Conservation (phyloP, 2,797 vertebrate genomes). For the Sparidentex hasta region DNA sequence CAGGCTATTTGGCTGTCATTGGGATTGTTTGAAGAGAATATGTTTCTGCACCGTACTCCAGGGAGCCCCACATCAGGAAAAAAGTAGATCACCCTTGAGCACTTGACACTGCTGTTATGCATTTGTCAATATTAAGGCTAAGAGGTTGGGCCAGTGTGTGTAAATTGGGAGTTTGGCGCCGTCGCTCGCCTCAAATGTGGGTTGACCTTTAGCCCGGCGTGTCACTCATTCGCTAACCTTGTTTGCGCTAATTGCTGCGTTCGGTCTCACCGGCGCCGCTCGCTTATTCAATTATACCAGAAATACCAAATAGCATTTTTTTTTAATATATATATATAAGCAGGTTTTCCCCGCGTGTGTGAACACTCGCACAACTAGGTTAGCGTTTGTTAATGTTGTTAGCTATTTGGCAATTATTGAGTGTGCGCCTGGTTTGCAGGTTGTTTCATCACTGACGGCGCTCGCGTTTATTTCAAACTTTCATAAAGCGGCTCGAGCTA, state of each 20-base stretch:
- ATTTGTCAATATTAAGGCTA: constrained; percentile 91
- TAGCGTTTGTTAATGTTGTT: constrained; percentile 11
- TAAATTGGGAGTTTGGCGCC: constrained; percentile 80
- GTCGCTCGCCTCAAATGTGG: constrained; percentile 62
- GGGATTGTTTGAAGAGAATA: constrained; percentile 95
- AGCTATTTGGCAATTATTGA: not conserved
- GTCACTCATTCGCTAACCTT: constrained; percentile 73
- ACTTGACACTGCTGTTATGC: constrained; percentile 88
- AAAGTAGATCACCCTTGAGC: constrained; percentile 88
- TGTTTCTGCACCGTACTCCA: constrained; percentile 90
- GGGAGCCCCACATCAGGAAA: constrained; percentile 89
- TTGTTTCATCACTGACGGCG: not conserved
- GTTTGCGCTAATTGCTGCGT: constrained; percentile 76
- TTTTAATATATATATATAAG: constrained; percentile 1
- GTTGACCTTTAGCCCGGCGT: constrained; percentile 77
- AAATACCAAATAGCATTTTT: not conserved
- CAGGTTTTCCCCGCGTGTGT: not conserved
- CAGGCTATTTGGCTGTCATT: constrained; percentile 96
- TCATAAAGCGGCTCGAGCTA: not conserved
- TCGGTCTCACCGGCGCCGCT: constrained; percentile 31
- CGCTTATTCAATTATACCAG: constrained; percentile 36
- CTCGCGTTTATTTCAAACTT: constrained; percentile 15
- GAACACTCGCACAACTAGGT: not conserved
- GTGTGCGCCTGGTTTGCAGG: not conserved
- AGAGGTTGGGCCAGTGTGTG: constrained; percentile 79